Conservation (phyloP, 2,113 vertebrate genomes). For the Lipotes vexillifer region DNA sequence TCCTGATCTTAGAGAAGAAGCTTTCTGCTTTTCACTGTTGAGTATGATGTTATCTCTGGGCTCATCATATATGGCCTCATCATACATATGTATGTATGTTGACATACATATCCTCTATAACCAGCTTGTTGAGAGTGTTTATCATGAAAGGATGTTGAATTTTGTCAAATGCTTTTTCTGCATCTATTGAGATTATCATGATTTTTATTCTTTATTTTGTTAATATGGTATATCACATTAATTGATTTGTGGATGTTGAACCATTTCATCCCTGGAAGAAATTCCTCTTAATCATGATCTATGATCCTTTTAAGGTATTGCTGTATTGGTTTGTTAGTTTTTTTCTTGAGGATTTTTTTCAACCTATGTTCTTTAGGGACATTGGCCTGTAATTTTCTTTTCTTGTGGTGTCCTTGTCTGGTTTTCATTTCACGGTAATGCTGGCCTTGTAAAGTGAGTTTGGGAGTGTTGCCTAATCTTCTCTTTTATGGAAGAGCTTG, state of each 20-base stretch:
- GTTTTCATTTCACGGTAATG: not conserved
- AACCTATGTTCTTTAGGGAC: not conserved
- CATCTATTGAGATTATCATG: not conserved
- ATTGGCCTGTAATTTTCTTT: not conserved
- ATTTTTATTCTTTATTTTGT: not conserved
- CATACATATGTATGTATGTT: too few relatives aligned
- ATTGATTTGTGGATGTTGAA: not conserved
- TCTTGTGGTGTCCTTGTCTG: not conserved
- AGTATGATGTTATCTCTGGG: not conserved
- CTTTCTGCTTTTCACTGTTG: not conserved
- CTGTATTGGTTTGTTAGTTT: not conserved
- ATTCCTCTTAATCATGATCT: not conserved
- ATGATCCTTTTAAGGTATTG: not conserved
- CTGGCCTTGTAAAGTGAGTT: not conserved
- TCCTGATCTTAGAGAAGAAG: not conserved
- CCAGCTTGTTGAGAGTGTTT: not conserved
- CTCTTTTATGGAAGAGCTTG: not conserved
- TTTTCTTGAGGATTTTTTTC: not conserved
- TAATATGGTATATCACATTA: not conserved
- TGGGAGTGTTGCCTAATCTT: not conserved
- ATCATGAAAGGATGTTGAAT: not conserved
- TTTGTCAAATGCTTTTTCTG: not conserved
- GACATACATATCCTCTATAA: not conserved
- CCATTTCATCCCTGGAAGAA: not conserved
- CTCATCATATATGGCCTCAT: not conserved